phyloP scores from a whole-genome alignment of 2,113 vertebrate genomes.

The Callocephalon fimbriatum region DNA sequence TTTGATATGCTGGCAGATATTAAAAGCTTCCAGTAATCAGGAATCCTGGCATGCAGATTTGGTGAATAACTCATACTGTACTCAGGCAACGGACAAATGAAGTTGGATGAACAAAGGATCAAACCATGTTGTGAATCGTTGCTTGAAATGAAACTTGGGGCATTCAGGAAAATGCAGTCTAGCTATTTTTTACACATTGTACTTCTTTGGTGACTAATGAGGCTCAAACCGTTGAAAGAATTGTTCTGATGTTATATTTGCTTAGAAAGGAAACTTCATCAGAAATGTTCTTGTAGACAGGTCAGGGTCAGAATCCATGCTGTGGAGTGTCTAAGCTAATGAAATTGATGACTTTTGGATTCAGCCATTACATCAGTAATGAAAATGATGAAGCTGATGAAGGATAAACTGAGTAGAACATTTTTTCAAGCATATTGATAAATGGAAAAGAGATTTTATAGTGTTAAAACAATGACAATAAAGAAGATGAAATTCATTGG shows the following conservation, averaged over 20 bases:
- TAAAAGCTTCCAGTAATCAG: background rate
- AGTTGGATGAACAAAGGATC: background rate
- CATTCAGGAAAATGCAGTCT: background rate
- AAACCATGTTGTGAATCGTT: background rate
- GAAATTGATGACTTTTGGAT: background rate
- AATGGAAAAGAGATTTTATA: conserved; percentile 35
- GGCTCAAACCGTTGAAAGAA: background rate
- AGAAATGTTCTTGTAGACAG: background rate
- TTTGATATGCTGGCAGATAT: background rate
- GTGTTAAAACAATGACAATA: conserved; percentile 54
- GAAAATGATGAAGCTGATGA: background rate
- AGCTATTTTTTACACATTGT: background rate
- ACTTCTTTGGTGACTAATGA: background rate
- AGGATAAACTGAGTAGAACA: background rate
- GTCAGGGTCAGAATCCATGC: background rate
- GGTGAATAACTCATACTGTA: background rate
- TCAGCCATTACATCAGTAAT: background rate
- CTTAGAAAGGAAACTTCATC: background rate
- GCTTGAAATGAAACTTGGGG: background rate
- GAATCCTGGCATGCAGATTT: background rate
- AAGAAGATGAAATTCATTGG: conserved; percentile 15
- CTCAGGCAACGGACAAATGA: background rate
- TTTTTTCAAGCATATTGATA: conserved; percentile 13
- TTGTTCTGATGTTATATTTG: background rate
- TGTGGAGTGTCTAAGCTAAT: background rate